These are phyloP conservation scores for Leptopilina syphax DNA, from an alignment of 2,888 invertebrate species.

Conservation along the genomic window DNA sequence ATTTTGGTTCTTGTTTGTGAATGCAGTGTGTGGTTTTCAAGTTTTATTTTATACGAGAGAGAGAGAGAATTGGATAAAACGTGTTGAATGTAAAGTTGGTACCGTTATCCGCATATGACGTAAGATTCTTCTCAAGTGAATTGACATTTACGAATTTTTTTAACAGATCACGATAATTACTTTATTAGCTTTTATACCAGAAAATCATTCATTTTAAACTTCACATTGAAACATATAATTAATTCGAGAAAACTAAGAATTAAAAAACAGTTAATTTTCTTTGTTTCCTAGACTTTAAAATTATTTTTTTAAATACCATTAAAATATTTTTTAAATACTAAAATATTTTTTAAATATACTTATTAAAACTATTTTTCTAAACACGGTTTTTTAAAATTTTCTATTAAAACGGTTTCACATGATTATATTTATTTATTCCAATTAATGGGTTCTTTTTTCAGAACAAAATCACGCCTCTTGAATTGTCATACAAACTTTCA, in stretches of 20 bases:
- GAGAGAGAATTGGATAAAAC: slow-evolving; percentile 1
- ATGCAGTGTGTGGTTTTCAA: slow-evolving; percentile 5
- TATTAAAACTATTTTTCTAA: too few relatives aligned
- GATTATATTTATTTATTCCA: not conserved
- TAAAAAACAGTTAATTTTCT: not conserved
- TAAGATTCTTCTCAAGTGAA: slow-evolving; percentile 22
- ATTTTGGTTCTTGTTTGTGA: not conserved
- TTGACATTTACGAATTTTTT: slow-evolving; percentile 10
- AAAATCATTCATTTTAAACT: too few relatives aligned
- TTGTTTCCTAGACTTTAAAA: too few relatives aligned
- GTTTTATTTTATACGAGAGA: not conserved
- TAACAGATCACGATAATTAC: not conserved
- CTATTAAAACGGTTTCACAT: not conserved
- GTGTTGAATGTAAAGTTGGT: slow-evolving; percentile 15
- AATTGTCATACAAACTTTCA: not conserved
- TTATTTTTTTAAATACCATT: too few relatives aligned
- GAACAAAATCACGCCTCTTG: not conserved
- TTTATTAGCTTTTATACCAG: not conserved
- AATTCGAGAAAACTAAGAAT: too few relatives aligned
- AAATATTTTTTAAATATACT: too few relatives aligned
- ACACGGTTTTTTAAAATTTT: not conserved
- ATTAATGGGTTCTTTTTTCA: not conserved
- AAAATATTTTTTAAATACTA: too few relatives aligned
- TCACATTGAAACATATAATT: too few relatives aligned
- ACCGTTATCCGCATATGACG: slow-evolving; percentile 16